Percentiles rank a stretch among this genome's conserved stretches.
Conservation (phyloP, 2,888 invertebrate species). For the Caenorhabditis macrosperma region DNA sequence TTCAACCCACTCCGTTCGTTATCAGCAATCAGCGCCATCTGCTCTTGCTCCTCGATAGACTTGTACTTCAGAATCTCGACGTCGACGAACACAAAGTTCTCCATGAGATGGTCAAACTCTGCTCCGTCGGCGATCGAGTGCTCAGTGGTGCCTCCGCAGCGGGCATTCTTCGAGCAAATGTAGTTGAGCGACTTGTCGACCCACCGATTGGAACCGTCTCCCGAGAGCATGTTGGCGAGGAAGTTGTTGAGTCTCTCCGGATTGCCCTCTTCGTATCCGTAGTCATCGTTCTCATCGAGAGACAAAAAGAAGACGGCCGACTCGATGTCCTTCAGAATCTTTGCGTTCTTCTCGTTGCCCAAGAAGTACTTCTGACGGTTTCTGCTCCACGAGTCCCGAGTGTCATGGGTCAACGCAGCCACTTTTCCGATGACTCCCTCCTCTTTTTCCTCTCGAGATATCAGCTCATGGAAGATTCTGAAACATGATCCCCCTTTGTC, state of each 20-base stretch:
- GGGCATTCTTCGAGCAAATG: conserved; percentile 65
- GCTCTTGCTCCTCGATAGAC: conserved; percentile 63
- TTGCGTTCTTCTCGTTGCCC: conserved; percentile 65
- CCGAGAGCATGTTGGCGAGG: conserved; percentile 70
- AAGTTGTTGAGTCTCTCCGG: conserved; percentile 61
- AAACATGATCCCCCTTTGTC: conserved; percentile 21
- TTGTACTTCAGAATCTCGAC: conserved; percentile 59
- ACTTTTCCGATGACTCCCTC: conserved; percentile 63
- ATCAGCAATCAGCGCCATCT: conserved; percentile 43
- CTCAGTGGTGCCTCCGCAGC: conserved; percentile 74
- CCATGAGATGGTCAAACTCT: conserved; percentile 78
- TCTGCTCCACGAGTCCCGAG: conserved; percentile 68
- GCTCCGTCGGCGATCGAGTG: conserved; percentile 76
- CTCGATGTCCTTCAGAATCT: conserved; percentile 72
- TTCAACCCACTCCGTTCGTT: conserved; percentile 58
- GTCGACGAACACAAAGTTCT: conserved; percentile 74
- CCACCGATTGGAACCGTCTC: conserved; percentile 76
- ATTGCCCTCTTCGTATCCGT: conserved; percentile 64
- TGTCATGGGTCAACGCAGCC: conserved; percentile 73
- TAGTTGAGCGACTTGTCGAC: conserved; percentile 77
- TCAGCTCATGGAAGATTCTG: conserved; percentile 74
- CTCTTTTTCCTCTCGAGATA: conserved; percentile 65
- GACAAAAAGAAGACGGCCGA: conserved; percentile 70
- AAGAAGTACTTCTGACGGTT: conserved; percentile 76
- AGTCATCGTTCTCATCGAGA: conserved; percentile 69